Conservation (phyloP, 2,888 invertebrate species). For the Limnephilus marmoratus region DNA sequence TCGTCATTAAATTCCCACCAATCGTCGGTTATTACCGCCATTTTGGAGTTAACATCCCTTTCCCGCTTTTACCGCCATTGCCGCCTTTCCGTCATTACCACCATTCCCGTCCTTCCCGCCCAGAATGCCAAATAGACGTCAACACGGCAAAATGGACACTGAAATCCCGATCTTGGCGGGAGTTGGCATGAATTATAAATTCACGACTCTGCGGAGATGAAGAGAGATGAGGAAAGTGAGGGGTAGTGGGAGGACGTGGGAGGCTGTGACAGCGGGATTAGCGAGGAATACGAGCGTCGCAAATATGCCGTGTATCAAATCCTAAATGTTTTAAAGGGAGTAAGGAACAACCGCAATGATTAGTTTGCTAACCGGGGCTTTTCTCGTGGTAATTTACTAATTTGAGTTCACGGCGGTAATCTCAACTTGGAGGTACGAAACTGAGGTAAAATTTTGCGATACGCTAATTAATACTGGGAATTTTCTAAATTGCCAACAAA, state of each 20-base stretch:
- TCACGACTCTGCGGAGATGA: background rate
- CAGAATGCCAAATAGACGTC: background rate
- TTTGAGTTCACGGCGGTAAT: background rate
- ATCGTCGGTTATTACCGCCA: background rate
- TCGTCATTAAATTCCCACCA: background rate
- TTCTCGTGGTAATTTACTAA: background rate
- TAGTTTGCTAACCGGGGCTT: background rate
- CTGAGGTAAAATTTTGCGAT: background rate
- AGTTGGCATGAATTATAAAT: background rate
- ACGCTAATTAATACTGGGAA: background rate
- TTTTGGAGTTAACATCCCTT: background rate
- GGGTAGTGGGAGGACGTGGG: background rate
- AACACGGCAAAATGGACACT: background rate
- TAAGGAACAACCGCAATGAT: background rate
- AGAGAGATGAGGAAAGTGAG: background rate
- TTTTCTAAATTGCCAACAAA: background rate
- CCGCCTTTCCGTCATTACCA: background rate
- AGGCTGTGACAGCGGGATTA: background rate
- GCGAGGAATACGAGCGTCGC: background rate
- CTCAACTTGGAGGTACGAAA: background rate
- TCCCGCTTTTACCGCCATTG: no score
- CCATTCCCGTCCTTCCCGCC: background rate
- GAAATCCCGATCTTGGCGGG: background rate
- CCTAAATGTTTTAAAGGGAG: background rate
- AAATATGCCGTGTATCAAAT: background rate